Conservation (phyloP, 2,797 vertebrate species). For the Eulemur coronatus region DNA sequence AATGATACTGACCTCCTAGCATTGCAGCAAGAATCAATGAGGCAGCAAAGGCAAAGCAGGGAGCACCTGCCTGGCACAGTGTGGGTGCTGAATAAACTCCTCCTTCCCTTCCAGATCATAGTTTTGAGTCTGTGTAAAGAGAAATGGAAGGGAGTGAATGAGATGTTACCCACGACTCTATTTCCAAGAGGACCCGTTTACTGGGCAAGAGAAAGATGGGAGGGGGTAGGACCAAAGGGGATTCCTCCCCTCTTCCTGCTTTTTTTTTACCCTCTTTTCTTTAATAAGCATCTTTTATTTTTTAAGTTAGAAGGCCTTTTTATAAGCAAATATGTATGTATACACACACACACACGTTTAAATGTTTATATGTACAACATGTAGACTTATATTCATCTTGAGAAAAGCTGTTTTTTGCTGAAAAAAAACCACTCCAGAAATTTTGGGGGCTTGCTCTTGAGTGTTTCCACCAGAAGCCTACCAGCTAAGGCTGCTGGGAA, state of each 20-base stretch:
- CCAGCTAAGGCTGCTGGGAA: background rate
- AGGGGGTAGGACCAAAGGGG: no score
- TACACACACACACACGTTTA: no score
- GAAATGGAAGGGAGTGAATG: background rate
- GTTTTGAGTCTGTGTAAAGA: background rate
- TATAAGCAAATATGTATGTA: background rate
- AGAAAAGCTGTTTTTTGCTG: background rate
- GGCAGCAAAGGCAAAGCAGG: background rate
- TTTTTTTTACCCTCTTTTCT: background rate
- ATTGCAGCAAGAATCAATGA: background rate
- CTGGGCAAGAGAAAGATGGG: background rate
- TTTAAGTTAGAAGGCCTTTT: background rate
- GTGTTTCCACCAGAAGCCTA: background rate
- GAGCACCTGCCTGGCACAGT: background rate
- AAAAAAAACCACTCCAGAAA: background rate
- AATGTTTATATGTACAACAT: background rate
- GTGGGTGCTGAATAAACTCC: background rate
- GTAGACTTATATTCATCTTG: background rate
- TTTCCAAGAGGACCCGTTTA: background rate
- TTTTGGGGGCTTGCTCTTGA: background rate
- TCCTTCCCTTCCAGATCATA: background rate
- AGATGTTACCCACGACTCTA: fast-evolving
- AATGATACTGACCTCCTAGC: background rate
- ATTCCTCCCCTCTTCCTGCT: background rate
- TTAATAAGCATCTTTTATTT: background rate